phyloP scores from a whole-genome alignment of 2,797 vertebrate genomes.

The Labroides dimidiatus region DNA sequence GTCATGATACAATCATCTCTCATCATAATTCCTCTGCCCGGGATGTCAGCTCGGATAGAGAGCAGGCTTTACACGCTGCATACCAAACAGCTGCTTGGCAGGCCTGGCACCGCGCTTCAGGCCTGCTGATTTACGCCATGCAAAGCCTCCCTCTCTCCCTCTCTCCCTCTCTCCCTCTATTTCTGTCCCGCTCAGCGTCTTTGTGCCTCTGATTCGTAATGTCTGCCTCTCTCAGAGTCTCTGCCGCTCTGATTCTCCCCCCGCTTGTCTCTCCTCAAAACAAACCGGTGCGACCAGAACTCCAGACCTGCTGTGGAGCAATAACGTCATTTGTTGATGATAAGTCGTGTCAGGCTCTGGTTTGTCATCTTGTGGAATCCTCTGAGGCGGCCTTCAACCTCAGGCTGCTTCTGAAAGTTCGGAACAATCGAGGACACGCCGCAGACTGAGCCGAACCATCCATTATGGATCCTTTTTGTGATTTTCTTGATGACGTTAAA shows the following conservation, averaged over 20 bases:
- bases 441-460: background rate
- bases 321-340: constrained; percentile 23
- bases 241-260: constrained; percentile 38
- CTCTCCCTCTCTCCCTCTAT: constrained; percentile 19
- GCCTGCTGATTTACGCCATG: constrained; percentile 67
- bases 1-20: constrained; percentile 82
- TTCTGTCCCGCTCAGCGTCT: constrained; percentile 43
- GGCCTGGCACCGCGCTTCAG: constrained; percentile 59
- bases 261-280: constrained; percentile 33
- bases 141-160: constrained; percentile 18
- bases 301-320: constrained; percentile 3
- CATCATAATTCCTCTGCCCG: constrained; percentile 79
- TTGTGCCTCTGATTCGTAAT: constrained; percentile 59
- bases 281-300: constrained; percentile 20
- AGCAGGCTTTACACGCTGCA: constrained; percentile 64
- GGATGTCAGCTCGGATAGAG: constrained; percentile 69
- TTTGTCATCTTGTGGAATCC: constrained; percentile 8
- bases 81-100: constrained; percentile 76
- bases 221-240: constrained; percentile 51
- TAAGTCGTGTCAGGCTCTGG: constrained; percentile 23
- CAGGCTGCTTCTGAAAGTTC: background rate
- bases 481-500: no score
- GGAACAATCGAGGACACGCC: background rate
- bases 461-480: background rate
- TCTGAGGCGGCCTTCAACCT: constrained; percentile 3